Evolutionary conservation across 2,797 vertebrate genomes (phyloP).

Genomic region (Pyrocephalus nanus): DNA sequence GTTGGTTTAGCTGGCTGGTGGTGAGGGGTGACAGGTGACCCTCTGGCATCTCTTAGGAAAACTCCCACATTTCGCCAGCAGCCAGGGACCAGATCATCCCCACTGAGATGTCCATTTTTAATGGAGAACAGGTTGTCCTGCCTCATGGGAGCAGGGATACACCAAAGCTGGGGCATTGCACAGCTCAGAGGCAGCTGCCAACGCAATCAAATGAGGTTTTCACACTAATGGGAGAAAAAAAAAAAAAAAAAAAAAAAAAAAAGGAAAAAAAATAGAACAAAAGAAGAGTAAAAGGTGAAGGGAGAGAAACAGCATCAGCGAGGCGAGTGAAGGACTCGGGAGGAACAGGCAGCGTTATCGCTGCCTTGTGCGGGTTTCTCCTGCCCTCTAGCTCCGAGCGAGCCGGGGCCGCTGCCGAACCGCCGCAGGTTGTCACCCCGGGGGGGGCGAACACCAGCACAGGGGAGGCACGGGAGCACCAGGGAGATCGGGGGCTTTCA

Average conservation of each 20-base stretch:
- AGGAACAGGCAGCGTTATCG: background rate
- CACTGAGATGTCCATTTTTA: background rate
- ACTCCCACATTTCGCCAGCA: background rate
- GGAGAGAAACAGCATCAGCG: background rate
- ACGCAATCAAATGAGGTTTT: background rate
- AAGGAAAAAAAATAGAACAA: background rate
- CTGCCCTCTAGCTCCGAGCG: constrained; percentile 52
- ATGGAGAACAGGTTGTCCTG: rapidly evolving
- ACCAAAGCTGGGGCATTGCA: background rate
- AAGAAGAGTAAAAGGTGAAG: background rate
- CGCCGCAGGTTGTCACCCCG: rapidly evolving
- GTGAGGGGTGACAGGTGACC: background rate
- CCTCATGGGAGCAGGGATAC: background rate
- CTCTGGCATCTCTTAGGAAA: background rate
- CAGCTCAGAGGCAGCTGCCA: background rate
- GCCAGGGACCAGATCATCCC: background rate
- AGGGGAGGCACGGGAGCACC: rapidly evolving
- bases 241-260: too few species aligned
- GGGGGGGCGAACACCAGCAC: rapidly evolving
- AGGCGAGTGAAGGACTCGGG: background rate
- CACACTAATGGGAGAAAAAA: background rate
- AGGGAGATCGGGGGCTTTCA: background rate
- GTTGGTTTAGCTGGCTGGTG: background rate
- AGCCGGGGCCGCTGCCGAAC: background rate
- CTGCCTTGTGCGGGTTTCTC: constrained; percentile 3